Evolutionary conservation across 2,113 vertebrate genomes (phyloP).

Genomic region (Equus quagga): DNA sequence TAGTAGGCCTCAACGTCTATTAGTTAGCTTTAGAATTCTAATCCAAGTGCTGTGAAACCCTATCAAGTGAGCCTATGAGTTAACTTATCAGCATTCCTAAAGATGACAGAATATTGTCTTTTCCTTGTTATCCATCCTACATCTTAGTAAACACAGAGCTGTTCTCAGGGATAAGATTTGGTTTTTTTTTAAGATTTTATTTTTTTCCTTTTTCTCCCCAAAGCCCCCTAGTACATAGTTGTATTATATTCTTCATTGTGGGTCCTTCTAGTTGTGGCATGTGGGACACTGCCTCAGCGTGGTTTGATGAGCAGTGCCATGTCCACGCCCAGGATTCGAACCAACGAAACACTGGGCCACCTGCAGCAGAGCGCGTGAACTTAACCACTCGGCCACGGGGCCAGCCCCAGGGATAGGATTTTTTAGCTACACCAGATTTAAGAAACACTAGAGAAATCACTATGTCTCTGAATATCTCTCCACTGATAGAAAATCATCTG

Average conservation of each 20-base stretch:
- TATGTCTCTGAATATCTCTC: background rate
- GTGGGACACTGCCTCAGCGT: too few relatives aligned
- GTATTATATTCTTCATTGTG: too few relatives aligned
- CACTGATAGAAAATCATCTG: background rate
- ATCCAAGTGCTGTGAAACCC: background rate
- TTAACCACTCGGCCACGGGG: too few relatives aligned
- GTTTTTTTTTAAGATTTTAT: too few relatives aligned
- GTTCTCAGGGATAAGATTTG: background rate
- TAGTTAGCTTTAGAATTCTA: background rate
- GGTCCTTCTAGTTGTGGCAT: too few relatives aligned
- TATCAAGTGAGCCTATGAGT: background rate
- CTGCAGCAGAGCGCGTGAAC: too few relatives aligned
- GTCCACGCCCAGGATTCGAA: too few relatives aligned
- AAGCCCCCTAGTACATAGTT: too few relatives aligned
- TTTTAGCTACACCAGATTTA: background rate
- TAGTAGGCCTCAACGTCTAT: background rate
- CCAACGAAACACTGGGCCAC: too few relatives aligned
- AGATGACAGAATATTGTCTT: background rate
- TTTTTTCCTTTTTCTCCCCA: too few relatives aligned
- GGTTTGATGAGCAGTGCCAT: too few relatives aligned
- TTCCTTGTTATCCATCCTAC: background rate
- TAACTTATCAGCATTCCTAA: background rate
- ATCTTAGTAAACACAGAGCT: background rate
- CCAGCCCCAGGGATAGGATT: too few relatives aligned
- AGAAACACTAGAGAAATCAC: background rate